phyloP scores from a whole-genome alignment of 1,140 invertebrate species.

The Paraescarpia echinospica region DNA sequence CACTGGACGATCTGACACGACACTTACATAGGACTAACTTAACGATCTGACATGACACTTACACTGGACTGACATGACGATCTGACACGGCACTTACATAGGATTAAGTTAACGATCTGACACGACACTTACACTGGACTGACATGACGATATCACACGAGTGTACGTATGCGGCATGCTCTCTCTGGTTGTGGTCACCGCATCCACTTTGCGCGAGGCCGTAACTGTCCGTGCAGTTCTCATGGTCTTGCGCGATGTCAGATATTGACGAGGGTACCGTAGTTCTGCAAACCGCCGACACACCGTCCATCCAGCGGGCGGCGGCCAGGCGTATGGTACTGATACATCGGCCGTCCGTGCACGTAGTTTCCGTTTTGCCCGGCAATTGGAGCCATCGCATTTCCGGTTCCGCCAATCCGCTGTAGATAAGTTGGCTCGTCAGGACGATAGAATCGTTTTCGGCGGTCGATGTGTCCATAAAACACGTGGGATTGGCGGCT shows the following conservation, averaged over 20 bases:
- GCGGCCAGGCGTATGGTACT: not conserved
- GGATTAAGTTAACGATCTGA: too few relatives aligned
- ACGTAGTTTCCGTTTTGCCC: not conserved
- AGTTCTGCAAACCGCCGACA: not conserved
- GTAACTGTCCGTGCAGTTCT: not conserved
- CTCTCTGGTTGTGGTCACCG: not conserved
- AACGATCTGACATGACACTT: too few relatives aligned
- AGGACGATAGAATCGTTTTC: not conserved
- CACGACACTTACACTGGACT: not conserved
- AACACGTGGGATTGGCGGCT: not conserved
- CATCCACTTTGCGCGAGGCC: not conserved
- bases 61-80: too few relatives aligned
- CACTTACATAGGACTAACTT: too few relatives aligned
- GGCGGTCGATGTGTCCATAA: not conserved
- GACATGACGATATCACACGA: not conserved
- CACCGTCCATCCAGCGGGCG: not conserved
- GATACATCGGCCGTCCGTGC: not conserved
- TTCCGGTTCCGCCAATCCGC: not conserved
- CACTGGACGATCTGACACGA: too few relatives aligned
- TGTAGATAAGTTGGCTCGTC: not conserved
- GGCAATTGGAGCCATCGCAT: not conserved
- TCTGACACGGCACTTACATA: too few relatives aligned
- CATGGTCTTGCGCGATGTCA: not conserved
- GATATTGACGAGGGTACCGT: not conserved
- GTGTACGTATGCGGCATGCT: not conserved